Conservation (phyloP, 2,113 vertebrate genomes). For the Spheniscus mendiculus region DNA sequence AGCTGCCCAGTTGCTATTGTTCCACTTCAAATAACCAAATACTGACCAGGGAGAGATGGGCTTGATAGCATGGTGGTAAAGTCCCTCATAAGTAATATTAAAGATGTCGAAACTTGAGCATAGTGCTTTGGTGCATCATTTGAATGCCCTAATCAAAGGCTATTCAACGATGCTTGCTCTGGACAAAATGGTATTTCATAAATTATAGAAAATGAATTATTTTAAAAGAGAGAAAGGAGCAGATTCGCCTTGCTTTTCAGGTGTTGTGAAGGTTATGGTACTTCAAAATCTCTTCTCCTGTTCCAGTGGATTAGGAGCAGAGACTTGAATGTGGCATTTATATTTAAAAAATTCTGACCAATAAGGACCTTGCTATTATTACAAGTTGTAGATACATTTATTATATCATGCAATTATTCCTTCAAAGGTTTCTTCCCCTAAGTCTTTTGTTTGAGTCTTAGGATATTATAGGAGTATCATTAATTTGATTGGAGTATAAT, state of each 20-base stretch:
- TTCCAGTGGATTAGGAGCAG: not conserved
- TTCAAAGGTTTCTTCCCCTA: not conserved
- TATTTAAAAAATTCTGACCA: not conserved
- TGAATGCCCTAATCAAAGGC: not conserved
- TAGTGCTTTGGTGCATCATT: not conserved
- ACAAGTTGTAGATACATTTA: not conserved
- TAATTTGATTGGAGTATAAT: not conserved
- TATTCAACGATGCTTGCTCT: not conserved
- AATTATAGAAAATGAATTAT: not conserved
- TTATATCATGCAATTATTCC: not conserved
- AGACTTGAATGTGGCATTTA: not conserved
- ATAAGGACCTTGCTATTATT: not conserved
- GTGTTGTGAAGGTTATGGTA: not conserved
- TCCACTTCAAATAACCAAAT: not conserved
- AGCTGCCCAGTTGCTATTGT: not conserved
- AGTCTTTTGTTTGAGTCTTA: not conserved
- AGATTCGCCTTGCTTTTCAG: not conserved
- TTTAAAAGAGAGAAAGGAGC: not conserved
- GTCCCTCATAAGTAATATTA: not conserved
- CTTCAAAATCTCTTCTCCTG: not conserved
- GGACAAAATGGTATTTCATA: not conserved
- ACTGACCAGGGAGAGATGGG: not conserved
- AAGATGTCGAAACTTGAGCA: not conserved
- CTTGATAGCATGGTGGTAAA: not conserved
- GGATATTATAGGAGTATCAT: not conserved